phyloP scores from a whole-genome alignment of 2,888 invertebrate species.

The Erpobdella octoculata region DNA sequence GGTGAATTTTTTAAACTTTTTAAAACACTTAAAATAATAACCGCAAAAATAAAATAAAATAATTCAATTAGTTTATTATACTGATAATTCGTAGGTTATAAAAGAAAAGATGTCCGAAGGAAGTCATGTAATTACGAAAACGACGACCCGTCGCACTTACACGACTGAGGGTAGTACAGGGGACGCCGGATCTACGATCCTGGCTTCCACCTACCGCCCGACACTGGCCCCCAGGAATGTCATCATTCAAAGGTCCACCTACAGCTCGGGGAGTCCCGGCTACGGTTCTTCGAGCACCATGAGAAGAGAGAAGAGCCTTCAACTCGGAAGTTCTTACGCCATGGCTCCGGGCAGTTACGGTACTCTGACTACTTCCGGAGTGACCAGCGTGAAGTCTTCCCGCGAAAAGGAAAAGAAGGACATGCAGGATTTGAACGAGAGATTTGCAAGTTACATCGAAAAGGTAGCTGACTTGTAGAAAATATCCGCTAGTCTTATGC shows the following conservation, averaged over 20 bases:
- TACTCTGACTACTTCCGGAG: slow-evolving; percentile 18
- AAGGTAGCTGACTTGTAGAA: background rate
- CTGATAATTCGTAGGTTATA: too few relatives aligned
- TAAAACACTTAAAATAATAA: too few relatives aligned
- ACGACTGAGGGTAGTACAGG: slow-evolving; percentile 2
- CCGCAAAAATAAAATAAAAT: too few relatives aligned
- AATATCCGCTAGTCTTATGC: background rate
- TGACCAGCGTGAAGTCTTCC: slow-evolving; percentile 8
- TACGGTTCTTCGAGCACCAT: slow-evolving; percentile 46
- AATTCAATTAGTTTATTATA: too few relatives aligned
- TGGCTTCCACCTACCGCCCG: slow-evolving; percentile 25
- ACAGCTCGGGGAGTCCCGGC: background rate
- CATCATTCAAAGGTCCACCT: slow-evolving; percentile 32
- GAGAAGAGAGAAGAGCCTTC: slow-evolving; percentile 39
- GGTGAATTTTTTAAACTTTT: too few relatives aligned
- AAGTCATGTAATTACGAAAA: slow-evolving; percentile 7
- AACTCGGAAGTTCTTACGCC: background rate
- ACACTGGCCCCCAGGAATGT: slow-evolving; percentile 30
- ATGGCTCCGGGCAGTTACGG: slow-evolving; percentile 2
- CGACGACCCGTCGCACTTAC: slow-evolving; percentile 14
- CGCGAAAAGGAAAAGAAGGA: slow-evolving; percentile 24
- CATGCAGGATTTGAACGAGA: slow-evolving; percentile 29
- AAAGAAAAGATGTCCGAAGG: slow-evolving; percentile 6
- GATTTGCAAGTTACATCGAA: slow-evolving; percentile 26
- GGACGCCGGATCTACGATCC: background rate